These are phyloP conservation scores for Pristionchus entomophagus DNA, from an alignment of 2,888 invertebrate species.

Conservation along the genomic window DNA sequence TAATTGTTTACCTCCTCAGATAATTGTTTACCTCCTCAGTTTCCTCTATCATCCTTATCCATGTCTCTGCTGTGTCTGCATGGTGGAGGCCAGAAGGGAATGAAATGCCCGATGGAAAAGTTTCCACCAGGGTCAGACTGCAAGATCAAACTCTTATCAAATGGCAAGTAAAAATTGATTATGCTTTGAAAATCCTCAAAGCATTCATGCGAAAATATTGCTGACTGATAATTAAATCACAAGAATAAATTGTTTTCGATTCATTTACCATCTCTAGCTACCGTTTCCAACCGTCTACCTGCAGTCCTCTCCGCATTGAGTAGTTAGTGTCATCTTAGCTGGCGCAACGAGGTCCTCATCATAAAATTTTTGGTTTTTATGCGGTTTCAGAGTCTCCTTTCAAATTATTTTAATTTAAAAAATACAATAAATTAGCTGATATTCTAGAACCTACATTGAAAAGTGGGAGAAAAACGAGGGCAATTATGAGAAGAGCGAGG, in stretches of 20 bases:
- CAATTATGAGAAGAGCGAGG: conserved; percentile 85
- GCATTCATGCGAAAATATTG: too few species aligned
- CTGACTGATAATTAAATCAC: too few species aligned
- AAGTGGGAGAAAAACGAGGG: conserved; percentile 80
- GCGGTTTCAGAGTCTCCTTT: too few species aligned
- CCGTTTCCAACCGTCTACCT: neutral
- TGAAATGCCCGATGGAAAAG: conserved; percentile 19
- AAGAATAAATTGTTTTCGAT: too few species aligned
- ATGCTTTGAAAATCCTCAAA: too few species aligned
- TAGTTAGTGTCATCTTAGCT: conserved; percentile 1
- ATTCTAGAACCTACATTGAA: conserved; percentile 52
- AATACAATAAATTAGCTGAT: neutral
- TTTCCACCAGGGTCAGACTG: conserved; percentile 40
- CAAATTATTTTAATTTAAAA: too few species aligned
- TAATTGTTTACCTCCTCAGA: too few species aligned
- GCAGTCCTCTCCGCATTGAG: neutral
- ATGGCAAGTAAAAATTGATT: too few species aligned
- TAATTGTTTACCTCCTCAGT: conserved; percentile 45
- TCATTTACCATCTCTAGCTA: too few species aligned
- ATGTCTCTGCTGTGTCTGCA: neutral
- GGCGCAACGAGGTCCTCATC: conserved; percentile 48
- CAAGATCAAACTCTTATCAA: neutral
- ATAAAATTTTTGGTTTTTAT: too few species aligned
- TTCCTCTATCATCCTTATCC: conserved; percentile 31
- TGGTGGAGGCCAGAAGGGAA: neutral